Evolutionary conservation across 2,797 vertebrate species (phyloP), one percentile per base, ranked within the genome.

Genomic region (Acrocephalus scirpaceus): DNA sequence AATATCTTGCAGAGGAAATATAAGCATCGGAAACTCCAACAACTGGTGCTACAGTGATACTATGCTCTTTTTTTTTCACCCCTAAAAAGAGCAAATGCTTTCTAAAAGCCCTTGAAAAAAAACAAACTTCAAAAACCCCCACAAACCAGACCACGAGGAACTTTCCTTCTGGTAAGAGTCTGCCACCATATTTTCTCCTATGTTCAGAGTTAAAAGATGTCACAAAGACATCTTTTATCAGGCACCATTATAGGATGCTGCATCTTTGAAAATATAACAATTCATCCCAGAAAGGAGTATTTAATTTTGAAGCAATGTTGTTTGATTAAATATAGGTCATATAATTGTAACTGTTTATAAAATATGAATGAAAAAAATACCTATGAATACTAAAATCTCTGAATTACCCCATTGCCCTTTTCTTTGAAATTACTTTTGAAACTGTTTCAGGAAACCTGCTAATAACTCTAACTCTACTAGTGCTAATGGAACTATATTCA

Each of bases 1-100:
- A 89, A 87, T 85, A 71, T 34, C 57, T 62, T 72, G n/a, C 47
- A 83, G 75, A 93, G 72, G 81, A 95, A 94, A 87, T 27, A 67
- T 0, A 73, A 72, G 64, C 90, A 71, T 34, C 1, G 27, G 69
- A 93, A 95, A 92, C 67, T 51, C 81, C 81, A 91, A 50, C 38
- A 78, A 56, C 25, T 50, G 50, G 25, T 69, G 60, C 34, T 74
- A 75, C 4, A 4, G 34, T 2, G 19, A 79, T 30, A 42, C 5
- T 34, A 6, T 0, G 3, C 20, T 53, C 64, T 61, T 40, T 67
- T 77, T 72, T 47, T 45, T 47, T 22, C 21, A 74, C 18, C 23
- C n/a, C 29, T 19, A 21, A 26, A 29, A 91, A 91, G 34, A 64
- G 14, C 29, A 89, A 76, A 34, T 64, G 26, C 16, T 67, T 91